These are phyloP conservation scores for Etheostoma spectabile DNA, from an alignment of 2,113 vertebrate genomes.

Conservation along the genomic window DNA sequence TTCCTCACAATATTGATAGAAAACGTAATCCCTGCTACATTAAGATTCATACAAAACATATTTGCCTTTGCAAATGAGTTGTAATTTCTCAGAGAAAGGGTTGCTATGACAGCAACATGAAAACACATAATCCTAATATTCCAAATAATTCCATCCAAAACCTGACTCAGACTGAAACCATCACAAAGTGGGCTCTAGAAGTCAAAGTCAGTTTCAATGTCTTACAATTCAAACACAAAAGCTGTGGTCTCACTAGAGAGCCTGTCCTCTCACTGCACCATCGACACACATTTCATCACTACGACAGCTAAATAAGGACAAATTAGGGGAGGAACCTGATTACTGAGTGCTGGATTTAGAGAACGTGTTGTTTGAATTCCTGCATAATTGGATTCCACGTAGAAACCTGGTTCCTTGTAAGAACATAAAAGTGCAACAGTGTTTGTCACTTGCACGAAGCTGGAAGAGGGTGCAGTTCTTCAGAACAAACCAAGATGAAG, in stretches of 20 bases:
- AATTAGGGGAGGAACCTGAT: not conserved
- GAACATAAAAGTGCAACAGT: not conserved
- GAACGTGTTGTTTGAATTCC: not conserved
- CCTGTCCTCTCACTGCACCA: not conserved
- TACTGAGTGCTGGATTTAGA: not conserved
- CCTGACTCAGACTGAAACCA: not conserved
- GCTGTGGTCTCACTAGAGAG: not conserved
- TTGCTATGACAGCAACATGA: not conserved
- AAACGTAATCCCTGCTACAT: not conserved
- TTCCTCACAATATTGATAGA: not conserved
- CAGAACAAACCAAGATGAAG: not conserved
- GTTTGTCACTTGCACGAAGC: not conserved
- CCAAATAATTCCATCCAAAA: not conserved
- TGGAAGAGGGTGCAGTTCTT: conserved; percentile 24
- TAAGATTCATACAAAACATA: not conserved
- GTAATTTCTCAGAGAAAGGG: not conserved
- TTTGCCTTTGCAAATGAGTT: not conserved
- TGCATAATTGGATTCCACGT: not conserved
- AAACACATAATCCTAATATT: not conserved
- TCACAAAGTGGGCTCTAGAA: not conserved
- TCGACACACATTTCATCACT: not conserved
- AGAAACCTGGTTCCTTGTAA: not conserved
- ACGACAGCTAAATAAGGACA: not conserved
- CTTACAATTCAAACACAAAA: not conserved
- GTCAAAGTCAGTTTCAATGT: not conserved